Conservation (phyloP, 2,888 invertebrate genomes). For the Volucella inanis region DNA sequence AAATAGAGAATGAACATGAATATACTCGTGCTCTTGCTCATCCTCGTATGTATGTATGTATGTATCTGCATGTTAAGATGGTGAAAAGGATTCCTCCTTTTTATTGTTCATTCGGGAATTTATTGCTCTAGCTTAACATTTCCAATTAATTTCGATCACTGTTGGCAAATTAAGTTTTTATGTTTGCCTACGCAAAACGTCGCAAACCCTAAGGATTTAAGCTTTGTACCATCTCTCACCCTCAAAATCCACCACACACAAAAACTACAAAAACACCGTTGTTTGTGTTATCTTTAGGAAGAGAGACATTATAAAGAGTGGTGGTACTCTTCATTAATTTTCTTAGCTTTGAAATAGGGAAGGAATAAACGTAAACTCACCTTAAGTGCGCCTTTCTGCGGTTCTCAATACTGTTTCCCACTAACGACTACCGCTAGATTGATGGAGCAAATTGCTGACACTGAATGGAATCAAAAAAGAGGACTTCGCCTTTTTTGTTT, state of each 20-base stretch:
- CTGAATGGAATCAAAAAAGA: conserved; percentile 19
- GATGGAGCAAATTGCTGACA: conserved; percentile 62
- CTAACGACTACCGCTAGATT: conserved; percentile 68
- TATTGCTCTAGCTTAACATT: conserved; percentile 73
- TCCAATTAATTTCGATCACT: conserved; percentile 75
- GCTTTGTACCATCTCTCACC: not conserved
- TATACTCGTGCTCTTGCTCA: not conserved
- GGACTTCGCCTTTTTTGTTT: not conserved
- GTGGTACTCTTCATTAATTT: conserved; percentile 70
- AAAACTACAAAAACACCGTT: too few relatives aligned
- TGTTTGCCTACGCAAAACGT: conserved; percentile 50
- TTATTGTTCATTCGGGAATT: conserved; percentile 71
- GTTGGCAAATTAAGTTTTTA: conserved; percentile 75
- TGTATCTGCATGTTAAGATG: conserved; percentile 13
- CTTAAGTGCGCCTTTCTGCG: conserved; percentile 69
- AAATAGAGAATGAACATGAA: conserved; percentile 19
- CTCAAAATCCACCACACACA: too few relatives aligned
- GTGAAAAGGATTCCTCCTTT: conserved; percentile 73
- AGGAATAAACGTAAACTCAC: conserved; percentile 64
- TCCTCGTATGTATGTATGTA: conserved; percentile 1
- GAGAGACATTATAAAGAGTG: conserved; percentile 60
- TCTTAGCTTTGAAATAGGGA: conserved; percentile 11
- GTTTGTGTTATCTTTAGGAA: conserved; percentile 41
- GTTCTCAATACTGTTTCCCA: conserved; percentile 65
- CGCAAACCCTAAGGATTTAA: conserved; percentile 13